Evolutionary conservation across 2,888 invertebrate species (phyloP).

Genomic region (Erannis defoliaria): DNA sequence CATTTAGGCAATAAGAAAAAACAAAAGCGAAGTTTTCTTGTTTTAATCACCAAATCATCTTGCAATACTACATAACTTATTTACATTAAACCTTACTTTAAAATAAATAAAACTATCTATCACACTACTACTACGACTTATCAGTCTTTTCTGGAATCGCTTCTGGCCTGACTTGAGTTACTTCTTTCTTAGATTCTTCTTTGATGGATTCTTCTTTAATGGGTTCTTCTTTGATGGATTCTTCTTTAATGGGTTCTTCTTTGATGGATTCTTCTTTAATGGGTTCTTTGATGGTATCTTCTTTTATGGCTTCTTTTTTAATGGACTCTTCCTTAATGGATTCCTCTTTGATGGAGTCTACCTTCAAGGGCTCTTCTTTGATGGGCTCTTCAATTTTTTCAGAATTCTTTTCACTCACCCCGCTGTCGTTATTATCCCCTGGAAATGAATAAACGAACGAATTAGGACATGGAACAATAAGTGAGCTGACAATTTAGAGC

Average conservation of each 20-base stretch:
- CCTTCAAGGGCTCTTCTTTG: conserved; percentile 40
- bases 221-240: conserved; percentile 48
- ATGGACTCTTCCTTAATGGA: conserved; percentile 44
- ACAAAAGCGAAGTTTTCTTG: background rate
- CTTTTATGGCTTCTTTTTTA: conserved; percentile 15
- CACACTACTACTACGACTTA: conserved; percentile 72
- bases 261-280: background rate
- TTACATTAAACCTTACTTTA: conserved; percentile 51
- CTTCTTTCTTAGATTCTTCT: conserved; percentile 37
- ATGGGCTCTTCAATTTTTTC: conserved; percentile 44
- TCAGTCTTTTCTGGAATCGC: conserved; percentile 68
- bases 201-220: conserved; percentile 37
- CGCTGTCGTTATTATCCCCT: conserved; percentile 71
- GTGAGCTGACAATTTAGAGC: background rate
- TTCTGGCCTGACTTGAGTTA: conserved; percentile 47
- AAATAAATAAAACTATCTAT: conserved; percentile 54
- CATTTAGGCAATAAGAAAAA: no score
- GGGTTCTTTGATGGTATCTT: conserved; percentile 40
- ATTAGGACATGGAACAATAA: conserved; percentile 1
- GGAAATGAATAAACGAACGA: conserved; percentile 45
- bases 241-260: conserved; percentile 37
- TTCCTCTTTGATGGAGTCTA: conserved; percentile 40
- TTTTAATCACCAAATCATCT: conserved; percentile 10
- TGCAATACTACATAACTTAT: conserved; percentile 21
- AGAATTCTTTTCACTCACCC: conserved; percentile 51